Base-by-base conservation (phyloP, 2,888 invertebrate genomes). In the Lithophane ornitopus region DNA sequence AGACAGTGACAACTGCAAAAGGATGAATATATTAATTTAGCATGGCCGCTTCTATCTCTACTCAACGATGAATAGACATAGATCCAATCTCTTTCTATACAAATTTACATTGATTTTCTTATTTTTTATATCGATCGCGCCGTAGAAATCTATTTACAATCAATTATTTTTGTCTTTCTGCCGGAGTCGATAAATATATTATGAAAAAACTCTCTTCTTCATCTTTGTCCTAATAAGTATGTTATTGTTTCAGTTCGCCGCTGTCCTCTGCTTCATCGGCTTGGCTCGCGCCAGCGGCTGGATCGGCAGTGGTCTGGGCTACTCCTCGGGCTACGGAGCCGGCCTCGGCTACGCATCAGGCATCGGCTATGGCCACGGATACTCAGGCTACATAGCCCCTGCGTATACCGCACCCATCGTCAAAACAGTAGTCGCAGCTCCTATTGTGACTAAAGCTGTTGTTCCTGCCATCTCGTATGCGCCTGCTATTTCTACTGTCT, bases 261-360 rank as follows among this genome's bases (percentile, higher is more conserved):
- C 90, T 61, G 71, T 93, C 76, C 77, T 93, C 80, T 93, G 93
- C 90, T 89, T 93, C 44, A 85, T 94, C 73, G 92, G 92, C 83
- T 70, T 92, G 63, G 89, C 90, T 62, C 86, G 87, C 62, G 94
- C 93, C 39, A 92, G 94, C 28, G 90, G 91, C 85, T 89, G 93
- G 52, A 85, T 89, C 28, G 91, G 92, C 34, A 87, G 89, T 46
- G 84, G 86, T 16, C 70, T 88, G 2, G 89, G 89, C 16, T 90
- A 91, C 82, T 80, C 82, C 0, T 76, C 87, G 2, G 80, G 89
- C 75, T 89, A 91, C 59, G 88, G 87, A 34, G 12, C 81, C 73
- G 11, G 88, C 80, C 74, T 88, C 1, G 88, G 89, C n/a, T 90
- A 92, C 76, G 81, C 80, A 4, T 82, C 88, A 75, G 83, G 85